A percentile compares a stretch with the other conserved stretches of the same genome.
phyloP scores from a whole-genome alignment of 1,140 invertebrate species.

The Drosophila littoralis region DNA sequence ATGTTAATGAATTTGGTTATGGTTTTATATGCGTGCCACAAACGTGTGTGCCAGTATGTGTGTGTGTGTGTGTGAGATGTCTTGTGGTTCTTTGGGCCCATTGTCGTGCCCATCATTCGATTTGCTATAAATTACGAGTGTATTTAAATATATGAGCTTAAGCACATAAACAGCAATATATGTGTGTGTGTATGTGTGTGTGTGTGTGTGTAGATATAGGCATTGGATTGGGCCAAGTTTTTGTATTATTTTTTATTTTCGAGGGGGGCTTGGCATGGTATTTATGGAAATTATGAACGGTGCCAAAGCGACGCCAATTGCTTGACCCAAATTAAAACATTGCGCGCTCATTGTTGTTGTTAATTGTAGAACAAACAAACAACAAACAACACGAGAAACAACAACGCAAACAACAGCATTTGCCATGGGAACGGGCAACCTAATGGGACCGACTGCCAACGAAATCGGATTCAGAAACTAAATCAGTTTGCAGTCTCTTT shows the following conservation, averaged over 20 bases:
- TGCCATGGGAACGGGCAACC: conserved; percentile 65
- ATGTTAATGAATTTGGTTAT: conserved; percentile 80
- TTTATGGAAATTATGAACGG: conserved; percentile 68
- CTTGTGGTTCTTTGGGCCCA: conserved; percentile 5
- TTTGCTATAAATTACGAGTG: conserved; percentile 67
- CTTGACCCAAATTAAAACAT: conserved; percentile 68
- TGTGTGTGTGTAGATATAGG: neutral
- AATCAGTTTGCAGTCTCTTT: conserved; percentile 61
- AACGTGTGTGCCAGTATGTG: neutral
- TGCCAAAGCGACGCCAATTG: conserved; percentile 70
- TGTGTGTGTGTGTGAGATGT: neutral
- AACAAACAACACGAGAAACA: conserved; percentile 17
- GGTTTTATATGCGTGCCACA: conserved; percentile 39
- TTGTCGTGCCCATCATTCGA: conserved; percentile 52
- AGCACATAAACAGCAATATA: conserved; percentile 5
- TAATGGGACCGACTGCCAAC: conserved; percentile 38
- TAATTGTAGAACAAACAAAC: conserved; percentile 72
- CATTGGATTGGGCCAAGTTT: conserved; percentile 42
- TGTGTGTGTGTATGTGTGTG: neutral
- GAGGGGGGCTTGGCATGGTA: conserved; percentile 32
- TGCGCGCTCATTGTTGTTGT: conserved; percentile 55
- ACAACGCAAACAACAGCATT: conserved; percentile 45
- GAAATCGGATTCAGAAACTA: conserved; percentile 60
- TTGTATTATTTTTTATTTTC: neutral
- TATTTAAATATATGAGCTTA: conserved; percentile 40